These are phyloP conservation scores for Apus apus DNA, from an alignment of 2,113 vertebrate genomes.

Conservation along the genomic window DNA sequence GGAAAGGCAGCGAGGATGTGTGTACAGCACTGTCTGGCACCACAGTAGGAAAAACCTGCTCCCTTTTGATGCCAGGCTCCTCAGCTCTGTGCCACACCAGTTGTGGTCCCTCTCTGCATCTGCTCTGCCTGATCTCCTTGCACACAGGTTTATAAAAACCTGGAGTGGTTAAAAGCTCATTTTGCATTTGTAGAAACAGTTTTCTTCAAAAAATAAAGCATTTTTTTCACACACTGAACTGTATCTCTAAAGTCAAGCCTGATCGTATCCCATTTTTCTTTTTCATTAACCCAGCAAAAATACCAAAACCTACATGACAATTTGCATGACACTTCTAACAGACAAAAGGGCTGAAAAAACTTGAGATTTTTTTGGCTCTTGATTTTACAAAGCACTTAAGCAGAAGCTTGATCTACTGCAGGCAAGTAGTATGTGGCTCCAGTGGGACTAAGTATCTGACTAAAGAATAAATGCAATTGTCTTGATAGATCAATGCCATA, in stretches of 20 bases:
- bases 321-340: neutral
- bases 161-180: neutral
- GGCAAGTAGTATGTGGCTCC: neutral
- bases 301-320: neutral
- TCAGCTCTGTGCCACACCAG: neutral
- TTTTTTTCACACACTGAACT: neutral
- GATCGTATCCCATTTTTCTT: neutral
- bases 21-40: neutral
- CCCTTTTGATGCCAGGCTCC: neutral
- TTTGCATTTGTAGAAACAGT: neutral
- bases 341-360: neutral
- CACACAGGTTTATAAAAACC: neutral
- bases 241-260: neutral
- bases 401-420: neutral
- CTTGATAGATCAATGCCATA: neutral
- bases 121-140: neutral
- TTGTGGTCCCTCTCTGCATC: neutral
- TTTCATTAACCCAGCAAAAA: neutral
- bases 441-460: neutral
- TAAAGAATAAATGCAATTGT: constrained; percentile 8
- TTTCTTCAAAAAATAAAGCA: neutral
- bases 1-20: accelerated
- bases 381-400: constrained; percentile 16
- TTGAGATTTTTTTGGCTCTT: neutral
- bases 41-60: neutral